phyloP scores from a whole-genome alignment of 2,113 vertebrate species.

The Pseudorasbora parva region DNA sequence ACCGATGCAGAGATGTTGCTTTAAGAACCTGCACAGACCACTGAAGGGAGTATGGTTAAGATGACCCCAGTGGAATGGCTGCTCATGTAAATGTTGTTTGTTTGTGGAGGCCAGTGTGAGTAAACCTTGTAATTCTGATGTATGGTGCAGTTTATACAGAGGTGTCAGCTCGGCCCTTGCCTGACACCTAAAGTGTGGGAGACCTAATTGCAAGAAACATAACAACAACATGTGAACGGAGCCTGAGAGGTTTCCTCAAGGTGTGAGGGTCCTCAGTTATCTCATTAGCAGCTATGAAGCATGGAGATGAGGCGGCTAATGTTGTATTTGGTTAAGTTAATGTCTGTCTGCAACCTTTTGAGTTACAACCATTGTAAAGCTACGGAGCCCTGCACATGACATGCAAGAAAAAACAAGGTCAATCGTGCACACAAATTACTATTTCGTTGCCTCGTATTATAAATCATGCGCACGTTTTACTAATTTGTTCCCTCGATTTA shows the following conservation, averaged over 20 bases:
- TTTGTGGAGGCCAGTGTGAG: conserved; percentile 52
- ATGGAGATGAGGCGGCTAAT: conserved; percentile 41
- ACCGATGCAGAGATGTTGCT: background rate
- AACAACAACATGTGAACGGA: conserved; percentile 64
- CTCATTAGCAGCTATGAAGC: conserved; percentile 55
- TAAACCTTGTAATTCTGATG: conserved; percentile 60
- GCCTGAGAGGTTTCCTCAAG: conserved; percentile 48
- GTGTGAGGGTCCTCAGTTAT: conserved; percentile 56
- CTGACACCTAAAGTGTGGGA: conserved; percentile 47
- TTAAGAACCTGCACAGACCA: conserved; percentile 17
- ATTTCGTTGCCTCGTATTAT: no score
- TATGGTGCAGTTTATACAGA: conserved; percentile 54
- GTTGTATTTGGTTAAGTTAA: conserved; percentile 33
- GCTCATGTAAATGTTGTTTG: conserved; percentile 61
- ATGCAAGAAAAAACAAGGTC: no score
- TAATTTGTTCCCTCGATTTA: no score
- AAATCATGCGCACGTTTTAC: no score
- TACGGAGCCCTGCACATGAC: no score
- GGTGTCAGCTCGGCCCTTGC: conserved; percentile 41
- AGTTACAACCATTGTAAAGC: conserved; percentile 35
- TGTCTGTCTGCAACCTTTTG: conserved; percentile 44
- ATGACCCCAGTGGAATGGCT: conserved; percentile 52
- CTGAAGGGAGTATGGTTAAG: conserved; percentile 33
- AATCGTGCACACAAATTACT: no score
- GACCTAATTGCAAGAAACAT: conserved; percentile 53